phyloP scores from a whole-genome alignment of 2,888 invertebrate species.

The Xestobium rufovillosum region DNA sequence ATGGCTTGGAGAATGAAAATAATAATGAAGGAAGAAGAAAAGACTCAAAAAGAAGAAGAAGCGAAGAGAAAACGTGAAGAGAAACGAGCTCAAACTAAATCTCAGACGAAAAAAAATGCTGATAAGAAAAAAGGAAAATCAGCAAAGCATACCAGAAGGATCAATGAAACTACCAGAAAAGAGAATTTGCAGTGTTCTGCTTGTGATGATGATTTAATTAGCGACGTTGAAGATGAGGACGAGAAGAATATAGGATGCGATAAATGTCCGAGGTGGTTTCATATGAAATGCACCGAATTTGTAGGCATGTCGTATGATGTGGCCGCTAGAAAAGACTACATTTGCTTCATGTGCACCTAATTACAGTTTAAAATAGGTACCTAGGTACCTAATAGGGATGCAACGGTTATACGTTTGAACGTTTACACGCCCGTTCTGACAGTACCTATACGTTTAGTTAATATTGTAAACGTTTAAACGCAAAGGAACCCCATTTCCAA shows the following conservation, averaged over 20 bases:
- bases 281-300: constrained; percentile 14
- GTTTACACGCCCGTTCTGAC: no score
- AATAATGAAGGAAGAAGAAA: constrained; percentile 3
- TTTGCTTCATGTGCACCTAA: no score
- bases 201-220: no score
- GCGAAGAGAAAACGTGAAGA: constrained; percentile 5
- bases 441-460: no score
- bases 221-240: no score
- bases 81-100: constrained; percentile 2
- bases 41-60: constrained; percentile 5
- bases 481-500: no score
- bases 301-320: constrained; percentile 6
- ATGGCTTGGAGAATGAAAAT: constrained; percentile 10
- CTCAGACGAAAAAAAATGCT: constrained; percentile 2
- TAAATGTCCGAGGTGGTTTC: constrained; percentile 14
- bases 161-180: not conserved
- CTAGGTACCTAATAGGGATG: no score
- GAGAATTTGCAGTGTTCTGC: no score
- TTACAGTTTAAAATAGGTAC: no score
- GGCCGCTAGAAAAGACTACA: constrained; percentile 6
- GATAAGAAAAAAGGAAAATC: constrained; percentile 9
- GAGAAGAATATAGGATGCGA: constrained; percentile 16
- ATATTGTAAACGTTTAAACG: no score
- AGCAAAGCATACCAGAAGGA: no score
- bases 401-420: no score